Evolutionary conservation across 1,140 invertebrate genomes (phyloP).

Genomic region (Euborellia annulipes): DNA sequence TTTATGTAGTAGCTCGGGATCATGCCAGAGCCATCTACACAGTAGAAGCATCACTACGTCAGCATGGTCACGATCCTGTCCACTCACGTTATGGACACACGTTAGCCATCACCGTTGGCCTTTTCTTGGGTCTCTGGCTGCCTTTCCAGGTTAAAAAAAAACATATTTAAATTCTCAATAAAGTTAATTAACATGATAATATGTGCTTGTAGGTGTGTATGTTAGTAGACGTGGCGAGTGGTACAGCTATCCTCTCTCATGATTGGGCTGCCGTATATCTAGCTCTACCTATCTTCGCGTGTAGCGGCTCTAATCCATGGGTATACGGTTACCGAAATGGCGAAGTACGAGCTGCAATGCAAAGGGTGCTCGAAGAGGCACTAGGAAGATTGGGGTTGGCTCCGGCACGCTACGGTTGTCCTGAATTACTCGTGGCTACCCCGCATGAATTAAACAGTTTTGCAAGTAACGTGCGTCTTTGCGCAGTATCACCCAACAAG

Average conservation of each 20-base stretch:
- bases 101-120: constrained; percentile 41
- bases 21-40: constrained; percentile 48
- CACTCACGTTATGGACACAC: constrained; percentile 41
- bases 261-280: constrained; percentile 37
- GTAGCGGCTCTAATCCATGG: constrained; percentile 47
- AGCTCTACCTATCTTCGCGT: constrained; percentile 38
- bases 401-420: constrained; percentile 9
- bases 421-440: constrained; percentile 11
- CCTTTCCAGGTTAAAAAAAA: constrained; percentile 37
- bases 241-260: constrained; percentile 30
- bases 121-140: constrained; percentile 42
- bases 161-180: too few relatives aligned
- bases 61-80: constrained; percentile 23
- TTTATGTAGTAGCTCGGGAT: constrained; percentile 44
- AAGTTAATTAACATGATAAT: neutral
- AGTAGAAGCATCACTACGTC: constrained; percentile 40
- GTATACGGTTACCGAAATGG: constrained; percentile 49
- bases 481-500: constrained; percentile 18
- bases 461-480: constrained; percentile 23
- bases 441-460: constrained; percentile 21
- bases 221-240: constrained; percentile 35
- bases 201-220: constrained; percentile 34
- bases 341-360: constrained; percentile 42
- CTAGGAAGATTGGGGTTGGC: constrained; percentile 18
- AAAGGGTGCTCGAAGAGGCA: constrained; percentile 34